Evolutionary conservation across 92 coral and sea anemone species (phyloP).

Genomic region (Isaurus tuberculatus): DNA sequence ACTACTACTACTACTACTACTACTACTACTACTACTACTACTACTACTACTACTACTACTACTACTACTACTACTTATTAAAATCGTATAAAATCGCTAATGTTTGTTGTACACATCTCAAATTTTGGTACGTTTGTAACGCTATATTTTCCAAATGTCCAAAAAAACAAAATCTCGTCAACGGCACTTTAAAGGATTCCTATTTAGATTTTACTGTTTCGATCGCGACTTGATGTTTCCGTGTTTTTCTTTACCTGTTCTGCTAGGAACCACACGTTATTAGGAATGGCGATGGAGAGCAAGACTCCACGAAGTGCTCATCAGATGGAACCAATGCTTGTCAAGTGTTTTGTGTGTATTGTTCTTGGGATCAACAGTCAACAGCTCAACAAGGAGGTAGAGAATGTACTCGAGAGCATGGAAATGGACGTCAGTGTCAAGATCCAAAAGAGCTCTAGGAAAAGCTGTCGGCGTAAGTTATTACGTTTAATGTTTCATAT

Average conservation of each 20-base stretch:
- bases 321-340: constrained; percentile 73
- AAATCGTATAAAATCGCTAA: no score
- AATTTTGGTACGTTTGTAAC: no score
- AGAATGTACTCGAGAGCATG: constrained; percentile 73
- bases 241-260: background rate
- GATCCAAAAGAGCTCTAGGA: constrained; percentile 72
- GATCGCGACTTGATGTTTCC: background rate
- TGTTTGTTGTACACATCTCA: no score
- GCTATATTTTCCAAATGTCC: no score
- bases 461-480: constrained; percentile 86
- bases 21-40: no score
- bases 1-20: no score
- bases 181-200: no score
- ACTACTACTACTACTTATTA: no score
- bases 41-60: no score
- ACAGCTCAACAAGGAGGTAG: constrained; percentile 80
- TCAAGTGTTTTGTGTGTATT: constrained; percentile 96
- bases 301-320: constrained; percentile 55
- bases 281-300: constrained; percentile 97
- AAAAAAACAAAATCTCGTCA: no score
- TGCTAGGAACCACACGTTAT: constrained; percentile 68
- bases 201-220: no score
- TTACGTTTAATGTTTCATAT: background rate
- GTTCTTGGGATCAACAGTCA: constrained; percentile 89
- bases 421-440: constrained; percentile 74